These are phyloP conservation scores for Hylaea fasciaria DNA, from an alignment of 2,888 invertebrate species.

Conservation along the genomic window DNA sequence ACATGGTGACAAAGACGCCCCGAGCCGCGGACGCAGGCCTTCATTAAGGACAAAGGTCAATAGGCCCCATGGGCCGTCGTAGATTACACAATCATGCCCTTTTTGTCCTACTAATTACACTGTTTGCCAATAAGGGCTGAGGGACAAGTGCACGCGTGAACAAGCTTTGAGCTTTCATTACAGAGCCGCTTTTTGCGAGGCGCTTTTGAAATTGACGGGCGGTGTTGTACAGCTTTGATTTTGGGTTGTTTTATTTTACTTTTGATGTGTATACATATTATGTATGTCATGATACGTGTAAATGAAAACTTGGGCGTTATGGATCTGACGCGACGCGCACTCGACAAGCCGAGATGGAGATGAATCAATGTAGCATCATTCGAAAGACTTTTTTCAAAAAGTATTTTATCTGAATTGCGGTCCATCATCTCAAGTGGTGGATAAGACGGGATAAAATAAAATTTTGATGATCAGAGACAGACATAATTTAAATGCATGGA, in stretches of 20 bases:
- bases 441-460: too few species aligned
- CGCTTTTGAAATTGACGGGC: conserved; percentile 30
- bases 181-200: conserved; percentile 35
- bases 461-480: too few species aligned
- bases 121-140: conserved; percentile 49
- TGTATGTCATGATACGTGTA: too few species aligned
- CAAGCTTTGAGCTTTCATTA: conserved; percentile 42
- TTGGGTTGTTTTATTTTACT: conserved; percentile 10
- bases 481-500: too few species aligned
- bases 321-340: too few species aligned
- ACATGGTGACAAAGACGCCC: conserved; percentile 63
- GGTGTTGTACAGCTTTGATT: conserved; percentile 3
- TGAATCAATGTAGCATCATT: too few species aligned
- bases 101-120: conserved; percentile 61
- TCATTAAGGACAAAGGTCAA: conserved; percentile 75
- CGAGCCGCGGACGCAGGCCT: conserved; percentile 64
- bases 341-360: too few species aligned
- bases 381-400: too few species aligned
- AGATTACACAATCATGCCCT: conserved; percentile 65
- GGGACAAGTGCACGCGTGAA: conserved; percentile 35
- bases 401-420: too few species aligned
- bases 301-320: too few species aligned
- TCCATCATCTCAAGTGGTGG: too few species aligned
- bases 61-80: conserved; percentile 55
- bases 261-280: neutral